A percentile compares a stretch with the other conserved stretches of the same genome.
These are phyloP conservation scores for Pygoscelis adeliae DNA, from an alignment of 2,113 vertebrate species.

Conservation along the genomic window DNA sequence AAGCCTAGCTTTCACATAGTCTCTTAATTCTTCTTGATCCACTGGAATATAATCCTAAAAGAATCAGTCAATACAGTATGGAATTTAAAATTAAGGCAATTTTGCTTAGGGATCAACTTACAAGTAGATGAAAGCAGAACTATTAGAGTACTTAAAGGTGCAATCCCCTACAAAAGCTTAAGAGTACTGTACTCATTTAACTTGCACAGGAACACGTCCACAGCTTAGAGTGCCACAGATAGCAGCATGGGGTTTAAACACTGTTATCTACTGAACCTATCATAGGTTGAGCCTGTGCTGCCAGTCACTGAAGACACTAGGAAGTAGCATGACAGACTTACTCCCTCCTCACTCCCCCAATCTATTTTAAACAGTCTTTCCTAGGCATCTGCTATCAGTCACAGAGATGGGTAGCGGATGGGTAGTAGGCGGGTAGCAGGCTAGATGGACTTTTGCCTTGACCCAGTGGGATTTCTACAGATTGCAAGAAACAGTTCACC, in stretches of 20 bases:
- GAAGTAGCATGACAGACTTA: not conserved
- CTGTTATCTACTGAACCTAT: not conserved
- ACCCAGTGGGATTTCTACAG: not conserved
- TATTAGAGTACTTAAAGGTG: not conserved
- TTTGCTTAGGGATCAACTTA: not conserved
- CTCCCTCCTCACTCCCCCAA: accelerated
- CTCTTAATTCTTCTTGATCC: constrained; percentile 95
- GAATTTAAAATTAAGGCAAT: not conserved
- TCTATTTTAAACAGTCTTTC: not conserved
- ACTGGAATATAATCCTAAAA: constrained; percentile 96
- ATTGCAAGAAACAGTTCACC: not conserved
- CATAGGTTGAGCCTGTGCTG: not conserved
- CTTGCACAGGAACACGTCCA: not conserved
- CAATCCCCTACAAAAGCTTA: not conserved
- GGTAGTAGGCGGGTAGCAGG: not conserved
- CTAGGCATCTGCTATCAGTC: not conserved
- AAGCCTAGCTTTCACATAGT: constrained; percentile 97
- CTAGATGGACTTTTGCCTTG: not conserved
- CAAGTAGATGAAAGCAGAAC: not conserved
- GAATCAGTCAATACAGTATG: not conserved
- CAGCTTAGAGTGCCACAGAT: not conserved
- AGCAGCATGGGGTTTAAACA: not conserved
- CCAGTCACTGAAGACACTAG: not conserved
- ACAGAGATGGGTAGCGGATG: not conserved
- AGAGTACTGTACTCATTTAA: not conserved